Evolutionary conservation across 2,113 vertebrate genomes (phyloP).

Genomic region (Saguinus midas): DNA sequence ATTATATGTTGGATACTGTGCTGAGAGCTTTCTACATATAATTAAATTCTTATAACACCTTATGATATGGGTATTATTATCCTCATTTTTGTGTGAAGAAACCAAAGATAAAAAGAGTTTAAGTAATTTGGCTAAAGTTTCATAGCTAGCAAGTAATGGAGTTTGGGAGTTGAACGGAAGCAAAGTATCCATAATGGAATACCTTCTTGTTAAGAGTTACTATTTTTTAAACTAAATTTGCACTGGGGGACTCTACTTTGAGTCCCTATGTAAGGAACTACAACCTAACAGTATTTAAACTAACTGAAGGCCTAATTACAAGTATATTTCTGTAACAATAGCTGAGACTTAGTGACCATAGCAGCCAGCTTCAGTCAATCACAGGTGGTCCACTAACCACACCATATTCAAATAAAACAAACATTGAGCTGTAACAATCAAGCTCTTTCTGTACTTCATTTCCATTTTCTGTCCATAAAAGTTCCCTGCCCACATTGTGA

Average conservation of each 20-base stretch:
- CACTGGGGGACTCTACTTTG: not conserved
- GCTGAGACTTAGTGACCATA: not conserved
- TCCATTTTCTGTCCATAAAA: not conserved
- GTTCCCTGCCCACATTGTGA: not conserved
- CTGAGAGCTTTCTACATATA: slow-evolving; percentile 18
- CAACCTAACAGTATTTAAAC: not conserved
- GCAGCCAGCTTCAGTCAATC: not conserved
- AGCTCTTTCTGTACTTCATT: not conserved
- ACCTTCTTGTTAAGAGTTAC: not conserved
- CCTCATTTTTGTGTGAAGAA: not conserved
- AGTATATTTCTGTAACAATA: not conserved
- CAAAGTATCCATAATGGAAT: not conserved
- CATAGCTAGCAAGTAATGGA: not conserved
- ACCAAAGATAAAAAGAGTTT: slow-evolving; percentile 18
- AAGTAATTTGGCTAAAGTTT: not conserved
- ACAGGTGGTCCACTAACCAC: not conserved
- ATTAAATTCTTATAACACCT: not conserved
- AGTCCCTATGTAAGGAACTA: not conserved
- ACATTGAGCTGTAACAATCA: not conserved
- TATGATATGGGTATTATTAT: not conserved
- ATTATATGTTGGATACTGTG: slow-evolving; percentile 3
- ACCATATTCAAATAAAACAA: not conserved
- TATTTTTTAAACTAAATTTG: not conserved
- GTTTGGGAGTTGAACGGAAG: not conserved
- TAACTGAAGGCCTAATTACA: not conserved